A percentile compares a stretch with the other conserved stretches of the same genome.
Conservation (phyloP, 2,113 vertebrate species). For the Urocitellus parryii region DNA sequence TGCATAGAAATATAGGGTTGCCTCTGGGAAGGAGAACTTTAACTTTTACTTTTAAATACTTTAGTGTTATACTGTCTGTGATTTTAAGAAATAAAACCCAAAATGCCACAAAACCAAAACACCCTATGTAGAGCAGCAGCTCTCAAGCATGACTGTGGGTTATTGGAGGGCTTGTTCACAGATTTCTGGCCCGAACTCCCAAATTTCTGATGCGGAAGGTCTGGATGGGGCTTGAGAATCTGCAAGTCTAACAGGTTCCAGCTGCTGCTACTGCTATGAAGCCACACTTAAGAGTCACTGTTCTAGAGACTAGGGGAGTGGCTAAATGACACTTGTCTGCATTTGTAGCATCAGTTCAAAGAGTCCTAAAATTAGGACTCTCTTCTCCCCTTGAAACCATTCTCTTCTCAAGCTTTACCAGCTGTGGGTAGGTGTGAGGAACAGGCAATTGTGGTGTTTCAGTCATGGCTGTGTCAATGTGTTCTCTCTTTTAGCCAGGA, state of each 20-base stretch:
- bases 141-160: accelerated
- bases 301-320: not conserved
- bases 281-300: not conserved
- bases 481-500: constrained; percentile 91
- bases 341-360: not conserved
- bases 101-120: not conserved
- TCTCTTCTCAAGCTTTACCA: not conserved
- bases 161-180: not conserved
- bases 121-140: not conserved
- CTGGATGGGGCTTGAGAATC: not conserved
- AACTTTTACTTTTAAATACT: not conserved
- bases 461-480: not conserved
- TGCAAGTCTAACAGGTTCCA: accelerated
- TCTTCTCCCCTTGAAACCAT: not conserved
- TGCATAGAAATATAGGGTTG: not conserved
- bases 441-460: not conserved
- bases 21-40: not conserved
- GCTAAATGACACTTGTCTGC: not conserved
- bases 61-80: not conserved
- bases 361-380: accelerated
- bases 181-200: not conserved
- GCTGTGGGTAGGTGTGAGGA: not conserved
- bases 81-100: not conserved
- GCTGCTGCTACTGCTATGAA: not conserved
- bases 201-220: not conserved